These are phyloP conservation scores for Heliconius erato DNA, from an alignment of 2,888 invertebrate genomes.

Conservation along the genomic window DNA sequence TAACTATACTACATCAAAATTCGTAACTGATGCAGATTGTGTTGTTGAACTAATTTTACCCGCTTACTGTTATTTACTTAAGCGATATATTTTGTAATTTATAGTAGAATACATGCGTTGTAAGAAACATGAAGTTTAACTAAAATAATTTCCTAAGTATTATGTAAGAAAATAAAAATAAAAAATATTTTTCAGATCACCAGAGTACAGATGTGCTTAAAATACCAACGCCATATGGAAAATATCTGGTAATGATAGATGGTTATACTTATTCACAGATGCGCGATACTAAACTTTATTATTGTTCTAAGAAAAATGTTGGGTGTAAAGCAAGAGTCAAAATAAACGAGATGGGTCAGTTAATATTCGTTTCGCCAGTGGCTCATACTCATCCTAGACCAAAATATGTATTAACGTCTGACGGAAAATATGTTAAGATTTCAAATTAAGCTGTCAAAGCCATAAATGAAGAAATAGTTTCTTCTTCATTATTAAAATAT, in stretches of 20 bases:
- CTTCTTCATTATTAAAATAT: not conserved
- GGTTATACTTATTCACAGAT: slow-evolving; percentile 59
- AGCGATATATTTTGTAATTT: not conserved
- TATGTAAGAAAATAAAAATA: not conserved
- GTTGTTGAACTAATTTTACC: not conserved
- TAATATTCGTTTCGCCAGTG: slow-evolving; percentile 25
- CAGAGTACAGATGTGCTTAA: slow-evolving; percentile 31
- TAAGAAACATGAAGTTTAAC: not conserved
- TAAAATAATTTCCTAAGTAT: not conserved
- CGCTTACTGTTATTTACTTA: not conserved
- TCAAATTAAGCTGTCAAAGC: not conserved
- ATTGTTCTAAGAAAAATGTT: slow-evolving; percentile 60
- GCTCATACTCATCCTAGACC: slow-evolving; percentile 60
- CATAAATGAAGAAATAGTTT: not conserved
- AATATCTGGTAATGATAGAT: slow-evolving; percentile 56
- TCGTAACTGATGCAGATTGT: slow-evolving; percentile 34
- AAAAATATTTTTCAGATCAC: slow-evolving; percentile 29
- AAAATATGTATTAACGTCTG: slow-evolving; percentile 53
- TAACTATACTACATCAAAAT: slow-evolving; percentile 29
- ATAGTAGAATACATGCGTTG: not conserved
- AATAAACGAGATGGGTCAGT: slow-evolving; percentile 47
- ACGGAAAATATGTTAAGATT: slow-evolving; percentile 54
- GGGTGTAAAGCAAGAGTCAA: slow-evolving; percentile 58
- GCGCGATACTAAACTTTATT: slow-evolving; percentile 52
- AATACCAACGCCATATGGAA: slow-evolving; percentile 50